A percentile compares a stretch with the other conserved stretches of the same genome.
Conservation (phyloP, 2,113 vertebrate genomes). For the Chroicocephalus ridibundus region DNA sequence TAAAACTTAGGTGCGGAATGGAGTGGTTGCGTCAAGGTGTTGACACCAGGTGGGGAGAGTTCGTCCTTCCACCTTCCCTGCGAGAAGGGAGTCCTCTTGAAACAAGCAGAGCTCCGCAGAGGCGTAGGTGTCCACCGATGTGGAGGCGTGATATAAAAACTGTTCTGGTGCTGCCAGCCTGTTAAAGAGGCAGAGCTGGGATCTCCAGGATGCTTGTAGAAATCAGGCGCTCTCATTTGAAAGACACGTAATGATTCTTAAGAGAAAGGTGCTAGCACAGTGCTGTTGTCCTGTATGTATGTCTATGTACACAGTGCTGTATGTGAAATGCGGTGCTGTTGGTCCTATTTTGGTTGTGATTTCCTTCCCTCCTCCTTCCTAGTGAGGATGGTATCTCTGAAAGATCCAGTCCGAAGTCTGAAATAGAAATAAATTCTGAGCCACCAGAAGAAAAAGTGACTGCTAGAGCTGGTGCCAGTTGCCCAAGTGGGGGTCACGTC, state of each 20-base stretch:
- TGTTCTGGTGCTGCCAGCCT: background rate
- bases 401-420: constrained; percentile 91
- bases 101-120: background rate
- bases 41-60: background rate
- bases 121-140: background rate
- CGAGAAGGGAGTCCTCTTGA: background rate
- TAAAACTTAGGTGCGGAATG: background rate
- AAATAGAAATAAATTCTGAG: constrained; percentile 84
- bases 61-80: background rate
- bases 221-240: background rate
- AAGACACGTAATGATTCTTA: background rate
- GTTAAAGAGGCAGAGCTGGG: background rate
- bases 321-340: background rate
- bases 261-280: background rate
- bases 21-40: background rate
- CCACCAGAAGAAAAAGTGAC: constrained; percentile 91
- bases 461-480: constrained; percentile 87
- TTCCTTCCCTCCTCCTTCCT: constrained; percentile 54
- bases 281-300: background rate
- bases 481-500: constrained; percentile 92
- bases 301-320: background rate
- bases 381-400: constrained; percentile 86
- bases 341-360: constrained; percentile 39
- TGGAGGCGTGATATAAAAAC: rapidly evolving
- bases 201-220: background rate